Percentiles rank a stretch among this genome's conserved stretches.
Evolutionary conservation across 2,888 invertebrate genomes (phyloP).

Genomic region (Polietes domitor): DNA sequence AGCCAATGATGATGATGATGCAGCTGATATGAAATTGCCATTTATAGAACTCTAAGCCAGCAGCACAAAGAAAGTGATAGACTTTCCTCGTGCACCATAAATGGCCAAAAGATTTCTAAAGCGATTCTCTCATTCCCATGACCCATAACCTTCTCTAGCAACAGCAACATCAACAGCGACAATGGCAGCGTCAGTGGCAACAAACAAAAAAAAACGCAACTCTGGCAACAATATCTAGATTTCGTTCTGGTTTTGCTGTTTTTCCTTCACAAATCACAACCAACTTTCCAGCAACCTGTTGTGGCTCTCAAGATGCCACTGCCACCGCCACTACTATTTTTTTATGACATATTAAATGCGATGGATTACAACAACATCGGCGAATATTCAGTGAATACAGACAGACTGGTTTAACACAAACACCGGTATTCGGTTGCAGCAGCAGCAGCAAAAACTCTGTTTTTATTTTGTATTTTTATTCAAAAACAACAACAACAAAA

Average conservation of each 20-base stretch:
- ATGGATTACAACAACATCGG: conserved; percentile 8
- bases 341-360: conserved; percentile 20
- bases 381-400: background rate
- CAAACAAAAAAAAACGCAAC: background rate
- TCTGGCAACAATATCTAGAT: conserved; percentile 24
- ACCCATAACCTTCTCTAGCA: conserved; percentile 28
- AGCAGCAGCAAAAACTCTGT: conserved; percentile 1
- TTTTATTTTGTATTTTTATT: background rate
- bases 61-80: background rate
- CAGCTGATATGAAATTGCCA: too few relatives aligned
- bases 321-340: background rate
- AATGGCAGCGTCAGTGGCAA: background rate
- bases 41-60: too few relatives aligned
- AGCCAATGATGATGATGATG: too few relatives aligned
- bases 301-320: conserved; percentile 12
- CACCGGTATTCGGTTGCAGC: conserved; percentile 1
- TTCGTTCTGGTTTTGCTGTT: conserved; percentile 28
- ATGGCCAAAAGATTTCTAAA: background rate
- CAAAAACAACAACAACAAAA: background rate
- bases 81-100: conserved; percentile 2
- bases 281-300: conserved; percentile 28
- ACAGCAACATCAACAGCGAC: background rate
- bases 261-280: background rate
- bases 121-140: conserved; percentile 13
- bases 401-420: background rate